A percentile compares a stretch with the other conserved stretches of the same genome.
phyloP scores from a whole-genome alignment of 1,140 invertebrate genomes.

The Heliconius hewitsoni region DNA sequence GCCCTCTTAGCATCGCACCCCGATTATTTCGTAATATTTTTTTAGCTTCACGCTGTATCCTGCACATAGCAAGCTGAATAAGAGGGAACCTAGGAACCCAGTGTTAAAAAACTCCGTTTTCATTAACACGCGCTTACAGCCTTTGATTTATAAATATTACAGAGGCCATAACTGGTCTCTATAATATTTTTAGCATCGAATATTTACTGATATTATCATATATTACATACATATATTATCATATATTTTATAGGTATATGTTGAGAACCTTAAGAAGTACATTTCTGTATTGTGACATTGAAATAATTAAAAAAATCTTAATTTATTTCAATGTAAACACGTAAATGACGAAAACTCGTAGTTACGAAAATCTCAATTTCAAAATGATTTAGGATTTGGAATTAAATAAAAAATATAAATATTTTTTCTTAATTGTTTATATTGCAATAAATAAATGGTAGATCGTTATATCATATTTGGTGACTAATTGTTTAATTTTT shows the following conservation, averaged over 20 bases:
- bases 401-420: slow-evolving; percentile 4
- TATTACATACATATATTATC: neutral
- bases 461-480: slow-evolving; percentile 16
- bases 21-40: neutral
- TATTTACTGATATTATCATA: neutral
- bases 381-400: slow-evolving; percentile 4
- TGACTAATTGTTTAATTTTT: slow-evolving; percentile 20
- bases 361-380: neutral
- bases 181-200: neutral
- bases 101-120: neutral
- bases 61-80: too few relatives aligned
- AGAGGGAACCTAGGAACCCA: too few relatives aligned
- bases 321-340: neutral
- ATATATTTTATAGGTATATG: neutral
- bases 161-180: neutral
- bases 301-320: slow-evolving; percentile 5
- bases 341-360: neutral
- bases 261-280: neutral
- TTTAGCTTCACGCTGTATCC: too few relatives aligned
- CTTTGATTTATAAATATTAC: too few relatives aligned
- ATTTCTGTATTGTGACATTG: neutral
- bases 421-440: slow-evolving; percentile 15
- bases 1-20: neutral
- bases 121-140: too few relatives aligned
- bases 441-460: slow-evolving; percentile 34